Conservation (phyloP, 2,888 invertebrate genomes). For the Osmoderma eremita region DNA sequence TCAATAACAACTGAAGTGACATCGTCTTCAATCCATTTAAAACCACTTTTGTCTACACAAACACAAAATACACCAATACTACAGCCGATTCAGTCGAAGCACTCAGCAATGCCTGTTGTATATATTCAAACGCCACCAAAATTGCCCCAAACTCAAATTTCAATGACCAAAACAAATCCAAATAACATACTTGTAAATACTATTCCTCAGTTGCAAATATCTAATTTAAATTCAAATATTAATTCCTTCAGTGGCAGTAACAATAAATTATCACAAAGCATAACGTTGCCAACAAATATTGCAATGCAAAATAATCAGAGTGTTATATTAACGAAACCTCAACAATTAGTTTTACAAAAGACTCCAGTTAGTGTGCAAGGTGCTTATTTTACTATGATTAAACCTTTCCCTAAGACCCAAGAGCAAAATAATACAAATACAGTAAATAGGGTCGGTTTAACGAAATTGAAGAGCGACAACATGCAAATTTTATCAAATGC, state of each 20-base stretch:
- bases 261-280: constrained; percentile 41
- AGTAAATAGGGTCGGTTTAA: constrained; percentile 62
- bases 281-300: constrained; percentile 42
- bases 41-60: constrained; percentile 45
- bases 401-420: constrained; percentile 64
- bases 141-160: constrained; percentile 47
- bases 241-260: constrained; percentile 50
- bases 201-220: constrained; percentile 54
- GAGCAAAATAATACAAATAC: constrained; percentile 60
- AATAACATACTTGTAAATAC: constrained; percentile 52
- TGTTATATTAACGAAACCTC: constrained; percentile 59
- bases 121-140: constrained; percentile 69
- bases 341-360: constrained; percentile 71
- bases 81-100: constrained; percentile 51
- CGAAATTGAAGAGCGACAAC: constrained; percentile 47
- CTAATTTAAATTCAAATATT: constrained; percentile 50
- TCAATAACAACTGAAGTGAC: constrained; percentile 42
- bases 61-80: constrained; percentile 43
- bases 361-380: constrained; percentile 61
- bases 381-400: constrained; percentile 68
- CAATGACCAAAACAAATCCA: constrained; percentile 49
- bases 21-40: constrained; percentile 33
- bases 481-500: constrained; percentile 45
- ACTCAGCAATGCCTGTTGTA: constrained; percentile 68
- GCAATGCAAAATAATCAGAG: constrained; percentile 49